A percentile compares a stretch with the other conserved stretches of the same genome.
Evolutionary conservation across 2,797 vertebrate genomes (phyloP).

Genomic region (Acomys russatus): DNA sequence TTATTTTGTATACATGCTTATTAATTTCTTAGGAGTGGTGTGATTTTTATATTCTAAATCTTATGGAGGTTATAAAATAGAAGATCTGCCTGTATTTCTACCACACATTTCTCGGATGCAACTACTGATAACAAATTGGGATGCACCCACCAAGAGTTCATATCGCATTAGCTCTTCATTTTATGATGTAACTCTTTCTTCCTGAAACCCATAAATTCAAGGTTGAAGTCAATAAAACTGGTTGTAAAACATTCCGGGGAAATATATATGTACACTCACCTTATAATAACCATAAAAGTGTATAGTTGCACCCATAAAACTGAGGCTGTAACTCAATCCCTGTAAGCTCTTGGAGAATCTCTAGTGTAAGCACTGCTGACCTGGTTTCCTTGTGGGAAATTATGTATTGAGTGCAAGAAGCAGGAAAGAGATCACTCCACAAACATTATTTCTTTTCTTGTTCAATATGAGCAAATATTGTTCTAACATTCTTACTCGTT

Average conservation of each 20-base stretch:
- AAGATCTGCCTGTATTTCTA: neutral
- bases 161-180: neutral
- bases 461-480: conserved; percentile 27
- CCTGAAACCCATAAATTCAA: neutral
- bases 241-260: neutral
- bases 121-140: neutral
- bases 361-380: neutral
- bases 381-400: neutral
- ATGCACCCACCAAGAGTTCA: neutral
- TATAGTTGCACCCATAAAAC: neutral
- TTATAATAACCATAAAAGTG: conserved; percentile 30
- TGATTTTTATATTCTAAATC: conserved; percentile 3
- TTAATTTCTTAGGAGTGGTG: neutral
- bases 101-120: neutral
- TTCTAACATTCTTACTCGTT: neutral
- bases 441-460: neutral
- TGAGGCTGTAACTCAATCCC: neutral
- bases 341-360: neutral
- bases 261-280: neutral
- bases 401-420: neutral
- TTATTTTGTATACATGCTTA: neutral
- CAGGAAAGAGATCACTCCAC: neutral
- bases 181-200: conserved; percentile 34
- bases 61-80: neutral
- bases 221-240: neutral